These are phyloP conservation scores for Xiphophorus maculatus DNA, from an alignment of 2,113 vertebrate species.

Conservation along the genomic window DNA sequence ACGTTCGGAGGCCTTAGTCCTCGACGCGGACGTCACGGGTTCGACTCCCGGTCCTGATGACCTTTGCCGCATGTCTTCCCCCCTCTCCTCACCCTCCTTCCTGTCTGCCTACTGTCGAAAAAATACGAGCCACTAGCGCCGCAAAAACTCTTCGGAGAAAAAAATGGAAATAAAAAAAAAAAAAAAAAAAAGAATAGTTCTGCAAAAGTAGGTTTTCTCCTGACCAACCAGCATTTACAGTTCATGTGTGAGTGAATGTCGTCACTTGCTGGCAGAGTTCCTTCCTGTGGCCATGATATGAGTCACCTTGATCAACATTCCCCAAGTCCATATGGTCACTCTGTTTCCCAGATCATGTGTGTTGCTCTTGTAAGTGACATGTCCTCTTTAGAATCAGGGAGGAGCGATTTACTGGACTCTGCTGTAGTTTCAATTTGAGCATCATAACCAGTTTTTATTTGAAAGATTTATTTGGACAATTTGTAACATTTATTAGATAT, in stretches of 20 bases:
- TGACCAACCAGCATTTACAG: slow-evolving; percentile 36
- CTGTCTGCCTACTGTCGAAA: too few species aligned
- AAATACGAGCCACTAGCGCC: too few species aligned
- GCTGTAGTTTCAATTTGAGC: background rate
- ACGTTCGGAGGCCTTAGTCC: too few species aligned
- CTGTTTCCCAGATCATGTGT: slow-evolving; percentile 49
- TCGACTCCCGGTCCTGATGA: too few species aligned
- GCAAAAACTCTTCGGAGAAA: too few species aligned
- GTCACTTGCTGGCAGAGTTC: slow-evolving; percentile 52
- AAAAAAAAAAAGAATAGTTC: background rate
- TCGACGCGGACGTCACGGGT: too few species aligned
- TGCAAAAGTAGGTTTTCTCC: slow-evolving; percentile 12
- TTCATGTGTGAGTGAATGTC: slow-evolving; percentile 34
- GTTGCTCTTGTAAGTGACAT: slow-evolving; percentile 22
- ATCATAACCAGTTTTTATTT: background rate
- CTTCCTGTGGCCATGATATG: slow-evolving; percentile 69
- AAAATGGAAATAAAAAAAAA: too few species aligned
- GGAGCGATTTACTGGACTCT: slow-evolving; percentile 24
- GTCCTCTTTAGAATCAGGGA: slow-evolving; percentile 12
- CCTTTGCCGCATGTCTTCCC: too few species aligned
- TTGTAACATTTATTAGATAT: background rate
- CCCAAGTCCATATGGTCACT: slow-evolving; percentile 67
- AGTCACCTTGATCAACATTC: slow-evolving; percentile 75
- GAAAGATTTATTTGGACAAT: background rate
- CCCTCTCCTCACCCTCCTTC: too few species aligned